Evolutionary conservation across 2,797 vertebrate genomes (phyloP).

Genomic region (Rousettus madagascariensis): DNA sequence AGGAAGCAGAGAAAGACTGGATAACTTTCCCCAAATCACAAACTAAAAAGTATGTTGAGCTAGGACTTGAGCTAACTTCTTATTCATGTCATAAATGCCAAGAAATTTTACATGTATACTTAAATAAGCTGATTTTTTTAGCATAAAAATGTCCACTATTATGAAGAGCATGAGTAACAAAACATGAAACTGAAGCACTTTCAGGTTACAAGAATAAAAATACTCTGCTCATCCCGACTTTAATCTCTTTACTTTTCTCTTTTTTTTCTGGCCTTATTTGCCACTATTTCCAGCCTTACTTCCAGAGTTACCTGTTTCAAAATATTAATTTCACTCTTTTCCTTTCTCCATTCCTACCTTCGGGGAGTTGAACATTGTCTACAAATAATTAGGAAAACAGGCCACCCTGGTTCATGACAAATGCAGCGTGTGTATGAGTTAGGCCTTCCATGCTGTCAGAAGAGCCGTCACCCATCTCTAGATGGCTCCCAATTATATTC

Average conservation of each 20-base stretch:
- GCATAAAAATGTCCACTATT: background rate
- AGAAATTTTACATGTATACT: background rate
- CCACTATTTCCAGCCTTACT: background rate
- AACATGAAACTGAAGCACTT: background rate
- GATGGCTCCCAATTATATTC: background rate
- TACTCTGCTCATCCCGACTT: background rate
- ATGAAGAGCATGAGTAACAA: background rate
- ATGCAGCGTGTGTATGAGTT: background rate
- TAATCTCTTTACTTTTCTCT: background rate
- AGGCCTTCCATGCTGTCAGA: rapidly evolving
- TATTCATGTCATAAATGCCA: background rate
- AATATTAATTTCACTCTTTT: background rate
- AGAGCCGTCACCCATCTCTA: background rate
- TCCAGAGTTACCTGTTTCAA: background rate
- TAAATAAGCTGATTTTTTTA: background rate
- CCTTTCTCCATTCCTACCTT: background rate
- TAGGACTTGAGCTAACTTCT: background rate
- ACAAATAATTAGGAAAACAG: background rate
- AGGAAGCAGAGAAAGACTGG: background rate
- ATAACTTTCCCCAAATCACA: background rate
- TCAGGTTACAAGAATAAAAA: background rate
- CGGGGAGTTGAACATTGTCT: background rate
- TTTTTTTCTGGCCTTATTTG: background rate
- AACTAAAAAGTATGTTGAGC: background rate
- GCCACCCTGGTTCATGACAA: background rate